A percentile compares a stretch with the other conserved stretches of the same genome.
phyloP scores from a whole-genome alignment of 1,140 invertebrate genomes.

The Lasioglossum albipes region DNA sequence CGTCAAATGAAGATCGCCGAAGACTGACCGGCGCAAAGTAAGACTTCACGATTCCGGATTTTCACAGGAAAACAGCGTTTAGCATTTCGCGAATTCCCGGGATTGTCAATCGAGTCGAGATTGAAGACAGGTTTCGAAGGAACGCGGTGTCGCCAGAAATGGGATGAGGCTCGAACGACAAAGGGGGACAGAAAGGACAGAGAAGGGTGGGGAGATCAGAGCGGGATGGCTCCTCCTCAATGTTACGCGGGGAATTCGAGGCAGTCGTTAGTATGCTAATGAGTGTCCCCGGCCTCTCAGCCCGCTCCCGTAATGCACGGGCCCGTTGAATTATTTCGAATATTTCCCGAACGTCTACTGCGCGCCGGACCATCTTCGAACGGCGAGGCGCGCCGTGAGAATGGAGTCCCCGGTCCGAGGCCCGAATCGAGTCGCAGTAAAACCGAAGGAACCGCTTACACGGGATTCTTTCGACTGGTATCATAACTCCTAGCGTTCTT shows the following conservation, averaged over 20 bases:
- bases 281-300: constrained; percentile 61
- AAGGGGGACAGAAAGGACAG: background rate
- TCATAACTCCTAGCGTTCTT: background rate
- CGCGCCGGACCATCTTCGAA: too few relatives aligned
- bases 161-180: constrained; percentile 37
- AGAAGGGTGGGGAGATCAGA: background rate
- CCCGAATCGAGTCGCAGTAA: background rate
- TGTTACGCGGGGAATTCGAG: constrained; percentile 71
- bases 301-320: constrained; percentile 51
- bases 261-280: constrained; percentile 79
- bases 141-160: constrained; percentile 42
- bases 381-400: constrained; percentile 16
- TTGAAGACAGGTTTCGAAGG: constrained; percentile 21
- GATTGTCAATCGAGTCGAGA: constrained; percentile 1
- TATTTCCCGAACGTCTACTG: constrained; percentile 66
- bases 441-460: background rate
- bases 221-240: constrained; percentile 54
- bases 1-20: too few relatives aligned
- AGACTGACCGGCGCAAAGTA: background rate
- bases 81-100: background rate
- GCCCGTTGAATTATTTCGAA: constrained; percentile 74
- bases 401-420: background rate
- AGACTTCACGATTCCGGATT: background rate
- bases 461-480: background rate
- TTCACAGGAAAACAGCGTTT: background rate